Evolutionary conservation across 2,797 vertebrate species (phyloP), one percentile per base, ranked within the genome.

Genomic region (Rhyacichthys aspro): DNA sequence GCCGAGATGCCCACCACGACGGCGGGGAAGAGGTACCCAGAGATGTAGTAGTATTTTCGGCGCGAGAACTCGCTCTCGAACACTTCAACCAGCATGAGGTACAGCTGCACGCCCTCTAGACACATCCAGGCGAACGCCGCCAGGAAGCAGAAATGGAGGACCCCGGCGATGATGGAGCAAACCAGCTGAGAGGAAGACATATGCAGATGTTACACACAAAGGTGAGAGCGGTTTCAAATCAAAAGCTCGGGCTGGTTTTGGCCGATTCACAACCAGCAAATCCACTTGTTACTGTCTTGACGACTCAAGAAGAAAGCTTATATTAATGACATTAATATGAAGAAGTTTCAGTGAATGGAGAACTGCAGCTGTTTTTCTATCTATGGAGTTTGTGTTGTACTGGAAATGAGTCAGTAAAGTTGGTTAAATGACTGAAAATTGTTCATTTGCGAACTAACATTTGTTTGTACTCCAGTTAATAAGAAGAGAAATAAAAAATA

Each of bases 61-160:
- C 97, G 96, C 19, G 97, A 98, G 91, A 95, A 98, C 88, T 98
- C 97, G 72, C 96, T 98, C 90, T 98, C 97, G 55, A 98, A 99
- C 76, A 99, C 96, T 89, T 99, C 97, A 16, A 98, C 95, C 83
- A 99, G 91, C 96, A 98, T 97, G 82, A 99, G 91, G 89, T 98
- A 98, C 67, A 99, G 95, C 86, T 99, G 97, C 56, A 99, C 95
- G 33, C 95, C 96, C 92, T 99, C 97, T 84, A 99, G 88, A 84
- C 96, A 98, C 96, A 98, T 97, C 97, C 97, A 99, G 74, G 94
- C 91, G 81, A 99, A 98, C 5, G 94, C 95, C 5, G 96, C 96
- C 88, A 99, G 92, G 90, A 99, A 98, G 93, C 98, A 98, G 87
- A 98, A 99, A 86, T 99, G 97, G 62, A 99, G 94, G 47, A 96